A percentile compares a stretch with the other conserved stretches of the same genome.
phyloP scores from a whole-genome alignment of 2,888 invertebrate genomes.

The Oligia latruncula region DNA sequence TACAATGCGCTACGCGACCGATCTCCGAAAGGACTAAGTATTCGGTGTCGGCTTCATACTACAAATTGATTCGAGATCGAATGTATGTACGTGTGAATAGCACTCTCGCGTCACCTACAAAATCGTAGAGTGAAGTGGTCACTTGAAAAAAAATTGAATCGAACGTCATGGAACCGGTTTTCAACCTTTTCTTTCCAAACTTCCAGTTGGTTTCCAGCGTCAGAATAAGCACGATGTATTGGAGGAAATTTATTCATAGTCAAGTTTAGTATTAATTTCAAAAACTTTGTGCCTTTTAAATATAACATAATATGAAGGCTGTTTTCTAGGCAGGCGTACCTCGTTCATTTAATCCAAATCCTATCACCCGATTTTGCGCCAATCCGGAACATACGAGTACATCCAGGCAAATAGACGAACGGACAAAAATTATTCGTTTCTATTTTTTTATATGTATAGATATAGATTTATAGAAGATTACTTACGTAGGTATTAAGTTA shows the following conservation, averaged over 20 bases:
- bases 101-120: slow-evolving; percentile 1
- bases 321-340: too few species aligned
- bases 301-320: too few species aligned
- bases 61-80: slow-evolving; percentile 9
- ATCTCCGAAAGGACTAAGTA: background rate
- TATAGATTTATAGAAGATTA: background rate
- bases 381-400: background rate
- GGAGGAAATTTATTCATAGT: background rate
- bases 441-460: background rate
- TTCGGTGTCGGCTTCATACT: background rate
- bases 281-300: background rate
- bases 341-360: background rate
- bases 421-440: background rate
- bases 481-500: too few species aligned
- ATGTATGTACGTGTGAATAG: slow-evolving; percentile 5
- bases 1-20: background rate
- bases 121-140: background rate
- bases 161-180: background rate
- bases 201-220: background rate
- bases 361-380: background rate
- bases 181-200: background rate
- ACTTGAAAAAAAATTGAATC: background rate
- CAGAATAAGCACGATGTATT: background rate
- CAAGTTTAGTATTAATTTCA: background rate
- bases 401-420: background rate